Evolutionary conservation across 2,888 invertebrate genomes (phyloP).

Genomic region (Chalcosyrphus nemorum): DNA sequence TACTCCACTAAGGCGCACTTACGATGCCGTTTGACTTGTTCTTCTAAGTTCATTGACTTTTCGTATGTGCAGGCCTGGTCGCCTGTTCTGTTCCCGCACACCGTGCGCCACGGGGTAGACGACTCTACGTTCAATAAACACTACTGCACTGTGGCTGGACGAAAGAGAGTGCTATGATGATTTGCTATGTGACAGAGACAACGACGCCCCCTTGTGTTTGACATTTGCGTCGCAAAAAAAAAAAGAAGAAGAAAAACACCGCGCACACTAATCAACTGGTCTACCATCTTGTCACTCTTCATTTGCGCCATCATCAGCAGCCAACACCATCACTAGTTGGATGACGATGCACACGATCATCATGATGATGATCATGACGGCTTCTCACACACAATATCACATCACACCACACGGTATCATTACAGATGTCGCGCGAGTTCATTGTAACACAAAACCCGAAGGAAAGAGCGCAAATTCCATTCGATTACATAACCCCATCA

Average conservation of each 20-base stretch:
- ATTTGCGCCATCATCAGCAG: conserved; percentile 23
- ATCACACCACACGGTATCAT: conserved; percentile 37
- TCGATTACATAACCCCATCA: conserved; percentile 62
- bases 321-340: background rate
- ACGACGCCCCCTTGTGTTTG: conserved; percentile 52
- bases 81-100: background rate
- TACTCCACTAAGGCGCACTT: conserved; percentile 48
- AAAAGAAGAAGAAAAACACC: background rate
- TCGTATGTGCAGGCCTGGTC: conserved; percentile 38
- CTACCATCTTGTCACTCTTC: conserved; percentile 56
- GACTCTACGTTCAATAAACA: conserved; percentile 40
- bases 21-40: conserved; percentile 67
- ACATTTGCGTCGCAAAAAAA: conserved; percentile 38
- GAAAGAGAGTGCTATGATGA: conserved; percentile 8
- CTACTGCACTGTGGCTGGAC: background rate
- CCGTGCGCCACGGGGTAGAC: conserved; percentile 40
- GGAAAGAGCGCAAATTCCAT: conserved; percentile 69
- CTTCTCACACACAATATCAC: background rate
- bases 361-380: conserved; percentile 8
- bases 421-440: conserved; percentile 71
- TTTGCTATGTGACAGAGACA: conserved; percentile 50
- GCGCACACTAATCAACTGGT: conserved; percentile 35
- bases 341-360: conserved; percentile 7
- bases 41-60: conserved; percentile 69
- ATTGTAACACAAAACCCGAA: conserved; percentile 66